Evolutionary conservation across 2,797 vertebrate genomes (phyloP), one percentile per base, ranked within the genome.

Genomic region (Threskiornis aethiopicus): DNA sequence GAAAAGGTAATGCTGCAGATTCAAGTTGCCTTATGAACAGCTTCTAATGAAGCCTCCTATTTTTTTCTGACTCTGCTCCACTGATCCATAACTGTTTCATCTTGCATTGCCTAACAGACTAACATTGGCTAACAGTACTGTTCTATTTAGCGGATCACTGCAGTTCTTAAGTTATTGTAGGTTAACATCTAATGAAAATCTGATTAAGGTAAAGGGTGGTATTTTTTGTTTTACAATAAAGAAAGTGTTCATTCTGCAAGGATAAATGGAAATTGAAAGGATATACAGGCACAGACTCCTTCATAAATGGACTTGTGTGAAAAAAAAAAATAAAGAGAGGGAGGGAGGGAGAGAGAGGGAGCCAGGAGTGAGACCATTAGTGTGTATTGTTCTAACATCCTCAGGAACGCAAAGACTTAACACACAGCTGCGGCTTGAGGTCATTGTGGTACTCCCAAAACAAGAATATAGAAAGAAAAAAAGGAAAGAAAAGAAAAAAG

Each of bases 371-470:
- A 86, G 69, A 84, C 80, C 47, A 59, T 87, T 62, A 81, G 15
- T 57, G 18, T 64, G 44, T 21, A 88, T 95, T 96, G 83, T 93
- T 94, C 78, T 78, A 49, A 96, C 16, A 79, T 94, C 46, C 85
- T 47, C 84, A 82, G 81, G 86, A 96, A 89, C 3, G 3, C 70
- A 76, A 79, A 91, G 75, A 79, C 42, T 95, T 79, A 71, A 84
- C 67, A 58, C 58, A 59, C 35, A 90, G 92, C 77, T 87, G 86
- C 21, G 54, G 65, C 35, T 90, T 92, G 90, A 95, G 81, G 42
- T 82, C 73, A 93, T 55, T 87, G 71, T 78, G 79, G 82, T 77
- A 67, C 58, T 95, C 54, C 33, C 92, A 67, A 77, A 91, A 72
- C 11, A 86, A 84, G 70, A 90, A 87, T 75, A 94, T n/a, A 62